These are phyloP conservation scores for Drosophila lacicola DNA, from an alignment of 2,888 invertebrate genomes.

Conservation along the genomic window DNA sequence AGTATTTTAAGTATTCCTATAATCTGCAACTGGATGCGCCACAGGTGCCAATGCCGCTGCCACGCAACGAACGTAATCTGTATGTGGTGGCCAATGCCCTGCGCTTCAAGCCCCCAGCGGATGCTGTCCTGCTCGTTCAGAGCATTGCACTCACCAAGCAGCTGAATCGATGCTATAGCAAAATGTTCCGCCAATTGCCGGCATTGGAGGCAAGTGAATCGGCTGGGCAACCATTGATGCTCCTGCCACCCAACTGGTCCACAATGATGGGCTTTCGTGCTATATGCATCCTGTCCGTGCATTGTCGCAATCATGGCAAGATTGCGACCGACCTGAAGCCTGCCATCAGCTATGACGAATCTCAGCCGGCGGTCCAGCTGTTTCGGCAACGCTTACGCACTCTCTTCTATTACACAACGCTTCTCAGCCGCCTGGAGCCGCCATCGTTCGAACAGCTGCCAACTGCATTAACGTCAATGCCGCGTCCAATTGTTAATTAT, in stretches of 20 bases:
- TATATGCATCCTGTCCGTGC: slow-evolving; percentile 72
- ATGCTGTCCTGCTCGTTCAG: slow-evolving; percentile 2
- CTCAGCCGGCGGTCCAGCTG: slow-evolving; percentile 50
- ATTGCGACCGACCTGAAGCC: background rate
- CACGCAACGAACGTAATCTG: slow-evolving; percentile 33
- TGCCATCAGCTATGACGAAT: slow-evolving; percentile 23
- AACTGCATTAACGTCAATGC: slow-evolving; percentile 84
- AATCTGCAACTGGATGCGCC: slow-evolving; percentile 63
- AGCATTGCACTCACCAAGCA: slow-evolving; percentile 20
- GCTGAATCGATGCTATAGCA: slow-evolving; percentile 32
- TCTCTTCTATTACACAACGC: slow-evolving; percentile 77
- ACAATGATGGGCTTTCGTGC: slow-evolving; percentile 82
- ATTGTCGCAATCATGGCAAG: slow-evolving; percentile 35
- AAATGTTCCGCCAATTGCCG: slow-evolving; percentile 33
- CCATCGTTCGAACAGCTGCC: slow-evolving; percentile 88
- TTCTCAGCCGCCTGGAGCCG: slow-evolving; percentile 78
- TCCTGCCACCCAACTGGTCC: slow-evolving; percentile 80
- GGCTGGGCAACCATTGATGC: background rate
- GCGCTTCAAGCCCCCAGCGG: slow-evolving; percentile 28
- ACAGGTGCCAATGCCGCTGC: slow-evolving; percentile 14
- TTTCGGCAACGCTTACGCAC: slow-evolving; percentile 77
- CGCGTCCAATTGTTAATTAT: slow-evolving; percentile 21
- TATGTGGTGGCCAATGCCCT: slow-evolving; percentile 44
- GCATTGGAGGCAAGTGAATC: background rate
- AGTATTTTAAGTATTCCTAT: slow-evolving; percentile 82